Evolutionary conservation across 2,888 invertebrate genomes (phyloP), one percentile per base, ranked within the genome.

Genomic region (Trimorus sp.): DNA sequence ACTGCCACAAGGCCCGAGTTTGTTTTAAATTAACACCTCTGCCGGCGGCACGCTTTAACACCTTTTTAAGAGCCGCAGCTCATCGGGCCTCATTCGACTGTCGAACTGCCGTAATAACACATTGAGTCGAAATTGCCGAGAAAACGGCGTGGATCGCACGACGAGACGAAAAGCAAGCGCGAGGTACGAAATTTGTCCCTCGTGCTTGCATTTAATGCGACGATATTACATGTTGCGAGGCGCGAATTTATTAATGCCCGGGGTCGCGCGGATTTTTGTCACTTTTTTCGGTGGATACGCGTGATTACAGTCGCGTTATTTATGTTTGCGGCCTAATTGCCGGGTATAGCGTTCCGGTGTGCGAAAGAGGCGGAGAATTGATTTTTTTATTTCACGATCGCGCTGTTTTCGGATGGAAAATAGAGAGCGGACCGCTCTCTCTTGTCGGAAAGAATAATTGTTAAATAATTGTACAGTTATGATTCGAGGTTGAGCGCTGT

Each of bases 1-100:
- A 84, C 82, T 77, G 82, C 56, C 87, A 85, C 87, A 86, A 63
- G 70, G 86, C 84, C 85, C 85, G 83, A 85, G 88, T 90, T 90
- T 90, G 88, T 90, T 90, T 90, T 90, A 89, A 90, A 89, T 90
- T 90, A 90, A 90, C 89, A 87, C 88, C 89, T 89, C 86, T 84
- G 86, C 86, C 83, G 84, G 86, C 86, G 88, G 89, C 89, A 88
- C 88, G 87, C 87, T 90, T 89, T 90, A 90, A 89, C 89, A 89
- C 90, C 89, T 89, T 88, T 88, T 89, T 88, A 86, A 86, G 85
- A 76, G 82, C 66, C 54, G 80, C 82, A 83, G 80, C 83, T 84
- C 74, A 82, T 84, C 84, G 83, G 49, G 63, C 78, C 79, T 78
- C 76, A 66, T 76, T 68, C 83, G 74, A 70, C 79, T 84, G 78